These are phyloP conservation scores for Reticulitermes speratus DNA, from an alignment of 1,140 invertebrate species.

Conservation along the genomic window DNA sequence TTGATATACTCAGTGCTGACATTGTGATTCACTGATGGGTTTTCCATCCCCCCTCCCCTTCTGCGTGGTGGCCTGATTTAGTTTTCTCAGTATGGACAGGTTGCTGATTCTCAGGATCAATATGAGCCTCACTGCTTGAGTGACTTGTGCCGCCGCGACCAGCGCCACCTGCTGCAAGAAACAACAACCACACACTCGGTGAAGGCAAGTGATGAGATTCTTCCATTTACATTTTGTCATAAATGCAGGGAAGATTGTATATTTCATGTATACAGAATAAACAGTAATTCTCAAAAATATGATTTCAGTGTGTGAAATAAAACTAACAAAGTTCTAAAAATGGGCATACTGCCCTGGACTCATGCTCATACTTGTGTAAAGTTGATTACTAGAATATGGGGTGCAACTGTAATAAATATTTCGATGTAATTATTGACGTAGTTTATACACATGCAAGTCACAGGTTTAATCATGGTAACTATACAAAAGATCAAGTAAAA, in stretches of 20 bases:
- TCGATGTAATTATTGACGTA: no score
- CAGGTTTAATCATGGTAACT: no score
- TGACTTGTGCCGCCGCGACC: slow-evolving; percentile 24
- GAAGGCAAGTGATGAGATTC: slow-evolving; percentile 25
- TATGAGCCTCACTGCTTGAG: slow-evolving; percentile 26
- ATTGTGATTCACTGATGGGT: slow-evolving; percentile 26
- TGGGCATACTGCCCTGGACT: no score
- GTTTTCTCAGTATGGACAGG: slow-evolving; percentile 4
- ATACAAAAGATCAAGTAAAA: no score
- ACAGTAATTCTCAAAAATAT: no score
- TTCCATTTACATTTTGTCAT: neutral
- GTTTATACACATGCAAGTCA: no score
- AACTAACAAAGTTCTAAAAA: no score
- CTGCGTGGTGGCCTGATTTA: neutral
- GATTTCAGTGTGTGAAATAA: no score
- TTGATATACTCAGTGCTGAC: slow-evolving; percentile 25
- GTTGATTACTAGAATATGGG: no score
- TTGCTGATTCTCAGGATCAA: slow-evolving; percentile 22
- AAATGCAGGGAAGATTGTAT: neutral
- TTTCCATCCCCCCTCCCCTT: slow-evolving; percentile 28
- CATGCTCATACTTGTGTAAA: no score
- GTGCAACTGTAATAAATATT: no score
- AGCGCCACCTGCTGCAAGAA: slow-evolving; percentile 24
- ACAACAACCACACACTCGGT: slow-evolving; percentile 20
- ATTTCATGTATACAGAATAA: neutral